A percentile compares a stretch with the other conserved stretches of the same genome.
phyloP scores from a whole-genome alignment of 2,113 vertebrate genomes.

The Xerus inauris region DNA sequence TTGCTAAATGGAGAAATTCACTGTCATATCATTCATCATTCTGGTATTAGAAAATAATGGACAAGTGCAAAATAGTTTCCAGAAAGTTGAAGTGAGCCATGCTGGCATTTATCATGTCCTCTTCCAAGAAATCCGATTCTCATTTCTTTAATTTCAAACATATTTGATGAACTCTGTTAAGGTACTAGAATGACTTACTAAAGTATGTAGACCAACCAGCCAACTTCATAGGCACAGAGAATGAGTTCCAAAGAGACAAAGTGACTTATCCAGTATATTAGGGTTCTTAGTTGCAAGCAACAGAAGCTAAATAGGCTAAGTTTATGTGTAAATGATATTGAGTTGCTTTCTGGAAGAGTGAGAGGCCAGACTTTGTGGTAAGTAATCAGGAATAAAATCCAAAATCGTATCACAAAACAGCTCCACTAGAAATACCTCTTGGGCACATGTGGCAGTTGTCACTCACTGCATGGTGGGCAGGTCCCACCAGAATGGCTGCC shows the following conservation, averaged over 20 bases:
- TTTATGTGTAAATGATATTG: not conserved
- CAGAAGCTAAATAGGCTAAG: not conserved
- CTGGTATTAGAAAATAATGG: not conserved
- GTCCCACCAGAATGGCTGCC: fast-evolving
- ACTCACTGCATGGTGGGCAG: too few species aligned
- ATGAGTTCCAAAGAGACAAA: not conserved
- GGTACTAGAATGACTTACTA: not conserved
- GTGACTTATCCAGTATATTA: not conserved
- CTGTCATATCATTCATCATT: not conserved
- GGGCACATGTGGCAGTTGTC: not conserved
- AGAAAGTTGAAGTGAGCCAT: not conserved
- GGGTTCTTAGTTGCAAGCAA: not conserved
- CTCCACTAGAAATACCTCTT: not conserved
- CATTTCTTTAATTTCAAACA: not conserved
- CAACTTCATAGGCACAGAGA: not conserved
- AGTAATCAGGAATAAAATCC: not conserved
- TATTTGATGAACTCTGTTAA: not conserved
- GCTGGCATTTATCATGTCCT: not conserved
- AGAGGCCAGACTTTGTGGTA: not conserved
- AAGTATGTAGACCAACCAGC: not conserved
- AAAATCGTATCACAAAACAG: not conserved
- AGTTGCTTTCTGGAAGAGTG: not conserved
- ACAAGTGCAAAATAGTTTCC: not conserved
- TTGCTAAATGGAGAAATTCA: not conserved
- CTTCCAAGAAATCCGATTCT: not conserved